Evolutionary conservation across 2,888 invertebrate species (phyloP).

Genomic region (Spisula subtruncata): DNA sequence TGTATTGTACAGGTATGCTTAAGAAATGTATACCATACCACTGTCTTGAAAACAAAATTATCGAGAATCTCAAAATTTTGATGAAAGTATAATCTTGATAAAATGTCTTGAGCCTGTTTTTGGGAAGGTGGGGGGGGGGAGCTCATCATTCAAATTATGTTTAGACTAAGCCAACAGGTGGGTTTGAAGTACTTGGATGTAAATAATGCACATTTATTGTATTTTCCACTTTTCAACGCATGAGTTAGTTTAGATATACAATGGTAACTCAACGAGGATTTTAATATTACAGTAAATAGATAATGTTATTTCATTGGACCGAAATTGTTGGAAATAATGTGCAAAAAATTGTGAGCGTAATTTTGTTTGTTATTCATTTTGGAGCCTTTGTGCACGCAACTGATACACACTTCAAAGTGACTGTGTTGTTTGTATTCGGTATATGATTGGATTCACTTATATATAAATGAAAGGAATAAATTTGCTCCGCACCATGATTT

Average conservation of each 20-base stretch:
- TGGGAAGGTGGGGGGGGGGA: too few relatives aligned
- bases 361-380: neutral
- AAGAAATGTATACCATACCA: neutral
- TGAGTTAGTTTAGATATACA: conserved; percentile 19
- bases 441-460: neutral
- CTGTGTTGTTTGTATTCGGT: neutral
- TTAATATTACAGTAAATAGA: too few relatives aligned
- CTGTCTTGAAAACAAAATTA: neutral
- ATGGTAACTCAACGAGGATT: conserved; percentile 8
- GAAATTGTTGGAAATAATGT: neutral
- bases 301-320: neutral
- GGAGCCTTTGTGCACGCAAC: neutral
- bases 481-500: neutral
- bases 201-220: conserved; percentile 21
- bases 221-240: neutral
- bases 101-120: neutral
- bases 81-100: conserved; percentile 3
- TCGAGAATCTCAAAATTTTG: neutral
- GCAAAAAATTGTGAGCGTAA: neutral
- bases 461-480: neutral
- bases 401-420: neutral
- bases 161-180: neutral
- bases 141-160: neutral
- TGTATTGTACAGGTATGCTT: neutral
- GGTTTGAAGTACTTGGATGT: neutral